Base-by-base conservation (phyloP, 2,797 vertebrate genomes). In the Sebastes vulpes region DNA sequence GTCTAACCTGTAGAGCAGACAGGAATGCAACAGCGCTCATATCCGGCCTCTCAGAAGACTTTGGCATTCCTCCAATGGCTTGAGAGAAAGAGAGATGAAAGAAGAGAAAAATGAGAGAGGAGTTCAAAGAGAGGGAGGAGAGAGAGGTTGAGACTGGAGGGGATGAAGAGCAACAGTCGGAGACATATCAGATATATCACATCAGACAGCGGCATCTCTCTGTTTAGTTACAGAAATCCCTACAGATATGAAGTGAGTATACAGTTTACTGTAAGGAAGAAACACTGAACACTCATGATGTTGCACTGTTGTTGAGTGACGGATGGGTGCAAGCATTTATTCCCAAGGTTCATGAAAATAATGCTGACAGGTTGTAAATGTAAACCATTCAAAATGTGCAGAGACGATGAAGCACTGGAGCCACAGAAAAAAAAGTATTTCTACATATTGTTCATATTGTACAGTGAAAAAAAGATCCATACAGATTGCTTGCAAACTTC, bases 11-110 rank as follows among this genome's bases (percentile, higher is more conserved):
- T 77, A 35, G 12, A 64, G 56, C 60, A 42, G 25, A 67, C 72
- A 75, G 90, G 84, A 92, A 89, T 89, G 83, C 46, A 72, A 28
- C 68, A 52, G 21, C 1, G 32, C 72, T 82, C 70, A 61, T 63
- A 81, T 72, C 63, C 74, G 63, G 54, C 69, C 38, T 72, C 72
- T 50, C 50, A 38, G 23, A 66, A 66, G 68, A 77, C 29, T 65
- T 28, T 84, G 70, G 78, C 77, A 65, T 84, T 78, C 77, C 52
- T 90, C 67, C 82, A 84, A 25, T 48, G 50, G 54, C 75, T 60
- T 23, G 5, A 77, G 60, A 80, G 32, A 74, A 64, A 65, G 5
- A 65, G 4, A 82, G 72, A 87, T 84, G 67, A 88, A 90, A 84
- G 75, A 29, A 42, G 23, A 60, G 67, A 38, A 31, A 75, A 68